These are phyloP conservation scores for Drosophila orena DNA, from an alignment of 1,140 invertebrate genomes.

Conservation along the genomic window DNA sequence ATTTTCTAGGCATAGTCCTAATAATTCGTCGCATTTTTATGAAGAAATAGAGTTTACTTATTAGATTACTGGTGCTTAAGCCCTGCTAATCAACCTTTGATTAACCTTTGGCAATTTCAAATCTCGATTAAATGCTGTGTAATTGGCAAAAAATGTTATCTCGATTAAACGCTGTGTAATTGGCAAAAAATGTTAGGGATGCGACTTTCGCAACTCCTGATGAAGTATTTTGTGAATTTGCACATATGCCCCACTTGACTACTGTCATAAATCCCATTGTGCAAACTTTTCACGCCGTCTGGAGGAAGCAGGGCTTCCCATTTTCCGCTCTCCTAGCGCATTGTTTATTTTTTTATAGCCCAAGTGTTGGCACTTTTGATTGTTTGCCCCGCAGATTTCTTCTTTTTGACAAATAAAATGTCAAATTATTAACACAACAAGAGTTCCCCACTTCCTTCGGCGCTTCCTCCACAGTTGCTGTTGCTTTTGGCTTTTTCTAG, in stretches of 20 bases:
- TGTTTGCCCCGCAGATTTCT: slow-evolving; percentile 44
- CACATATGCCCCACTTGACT: slow-evolving; percentile 14
- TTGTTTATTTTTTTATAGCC: slow-evolving; percentile 21
- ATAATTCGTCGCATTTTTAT: too few relatives aligned
- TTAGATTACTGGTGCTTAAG: too few relatives aligned
- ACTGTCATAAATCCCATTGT: slow-evolving; percentile 26
- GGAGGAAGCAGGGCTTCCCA: slow-evolving; percentile 14
- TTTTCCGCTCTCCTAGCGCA: slow-evolving; percentile 24
- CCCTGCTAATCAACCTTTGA: not conserved
- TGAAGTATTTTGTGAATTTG: slow-evolving; percentile 13
- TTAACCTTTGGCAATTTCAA: not conserved
- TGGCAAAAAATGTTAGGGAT: not conserved
- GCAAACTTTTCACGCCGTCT: slow-evolving; percentile 22
- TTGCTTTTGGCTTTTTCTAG: slow-evolving; percentile 4
- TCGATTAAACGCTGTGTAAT: too few relatives aligned
- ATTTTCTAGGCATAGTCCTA: too few relatives aligned
- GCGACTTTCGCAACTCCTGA: not conserved
- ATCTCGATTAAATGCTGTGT: not conserved
- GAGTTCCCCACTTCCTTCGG: slow-evolving; percentile 6
- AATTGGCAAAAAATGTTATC: not conserved
- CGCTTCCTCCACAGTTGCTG: not conserved
- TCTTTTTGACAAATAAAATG: slow-evolving; percentile 75
- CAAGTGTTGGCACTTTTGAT: slow-evolving; percentile 61
- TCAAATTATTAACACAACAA: slow-evolving; percentile 78
- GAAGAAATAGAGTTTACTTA: too few relatives aligned